Conservation (phyloP, 2,888 invertebrate species). For the Epistrophe grossulariae region DNA sequence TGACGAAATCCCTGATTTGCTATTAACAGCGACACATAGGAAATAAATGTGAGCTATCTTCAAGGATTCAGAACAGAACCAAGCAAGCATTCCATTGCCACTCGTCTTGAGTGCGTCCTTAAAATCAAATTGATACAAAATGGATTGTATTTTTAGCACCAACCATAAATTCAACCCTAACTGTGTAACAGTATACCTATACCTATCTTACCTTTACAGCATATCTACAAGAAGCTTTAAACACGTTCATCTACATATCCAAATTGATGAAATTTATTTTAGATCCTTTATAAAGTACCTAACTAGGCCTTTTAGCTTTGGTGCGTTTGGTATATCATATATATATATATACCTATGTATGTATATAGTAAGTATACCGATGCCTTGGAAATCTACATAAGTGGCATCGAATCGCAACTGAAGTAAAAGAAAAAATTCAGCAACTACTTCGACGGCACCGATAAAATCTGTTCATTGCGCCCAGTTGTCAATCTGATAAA, state of each 20-base stretch:
- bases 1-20: conserved; percentile 68
- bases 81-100: conserved; percentile 9
- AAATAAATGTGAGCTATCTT: conserved; percentile 67
- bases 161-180: conserved; percentile 70
- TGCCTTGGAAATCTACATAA: conserved; percentile 14
- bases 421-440: conserved; percentile 33
- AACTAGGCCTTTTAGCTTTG: conserved; percentile 25
- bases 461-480: conserved; percentile 64
- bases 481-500: conserved; percentile 71
- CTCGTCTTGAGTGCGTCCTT: conserved; percentile 46
- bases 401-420: conserved; percentile 42
- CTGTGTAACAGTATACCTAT: conserved; percentile 22
- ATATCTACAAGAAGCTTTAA: conserved; percentile 31
- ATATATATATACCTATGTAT: neutral
- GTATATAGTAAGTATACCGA: neutral
- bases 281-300: conserved; percentile 27
- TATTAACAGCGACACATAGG: conserved; percentile 63
- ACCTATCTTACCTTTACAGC: neutral
- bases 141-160: conserved; percentile 73
- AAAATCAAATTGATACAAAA: conserved; percentile 71
- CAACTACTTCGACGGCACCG: conserved; percentile 12
- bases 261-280: conserved; percentile 64
- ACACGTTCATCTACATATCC: conserved; percentile 54
- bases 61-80: conserved; percentile 25
- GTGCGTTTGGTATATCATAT: neutral